phyloP scores from a whole-genome alignment of 30 jellyfish, hydroid and myxozoan species.

The Haliclystus octoradiatus region DNA sequence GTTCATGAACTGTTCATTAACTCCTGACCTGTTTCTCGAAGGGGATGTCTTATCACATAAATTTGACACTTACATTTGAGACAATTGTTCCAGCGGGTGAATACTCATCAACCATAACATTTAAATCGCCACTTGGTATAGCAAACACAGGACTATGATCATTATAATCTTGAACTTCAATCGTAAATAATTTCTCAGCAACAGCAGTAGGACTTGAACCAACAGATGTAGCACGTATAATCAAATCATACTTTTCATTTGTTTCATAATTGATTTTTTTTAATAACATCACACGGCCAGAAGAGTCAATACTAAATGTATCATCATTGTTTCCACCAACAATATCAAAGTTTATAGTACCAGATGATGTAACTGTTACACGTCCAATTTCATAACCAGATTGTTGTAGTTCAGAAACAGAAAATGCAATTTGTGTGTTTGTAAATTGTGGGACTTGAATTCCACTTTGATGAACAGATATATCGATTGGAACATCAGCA shows the following conservation, averaged over 20 bases:
- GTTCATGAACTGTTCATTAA: too few species aligned
- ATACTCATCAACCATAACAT: constrained; percentile 56
- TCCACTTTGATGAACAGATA: constrained; percentile 54
- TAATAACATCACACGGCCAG: constrained; percentile 27
- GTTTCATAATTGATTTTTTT: constrained; percentile 49
- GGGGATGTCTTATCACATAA: background rate
- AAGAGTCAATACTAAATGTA: constrained; percentile 37
- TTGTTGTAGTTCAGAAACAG: constrained; percentile 35
- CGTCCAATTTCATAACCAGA: constrained; percentile 28
- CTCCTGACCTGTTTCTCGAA: too few species aligned
- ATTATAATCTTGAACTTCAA: constrained; percentile 51
- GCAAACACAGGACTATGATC: constrained; percentile 79
- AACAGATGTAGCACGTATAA: constrained; percentile 49
- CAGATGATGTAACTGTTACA: constrained; percentile 34
- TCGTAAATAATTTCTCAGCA: constrained; percentile 35
- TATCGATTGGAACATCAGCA: constrained; percentile 19
- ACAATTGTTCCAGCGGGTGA: constrained; percentile 77
- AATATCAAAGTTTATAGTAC: constrained; percentile 32
- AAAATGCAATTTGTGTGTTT: background rate
- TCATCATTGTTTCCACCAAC: constrained; percentile 80
- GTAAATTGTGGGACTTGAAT: constrained; percentile 34
- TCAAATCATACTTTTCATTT: constrained; percentile 29
- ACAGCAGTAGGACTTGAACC: constrained; percentile 56
- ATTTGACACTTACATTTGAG: constrained; percentile 27
- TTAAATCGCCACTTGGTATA: constrained; percentile 30